Conservation (phyloP, 2,113 vertebrate species). For the Hylia prasina region DNA sequence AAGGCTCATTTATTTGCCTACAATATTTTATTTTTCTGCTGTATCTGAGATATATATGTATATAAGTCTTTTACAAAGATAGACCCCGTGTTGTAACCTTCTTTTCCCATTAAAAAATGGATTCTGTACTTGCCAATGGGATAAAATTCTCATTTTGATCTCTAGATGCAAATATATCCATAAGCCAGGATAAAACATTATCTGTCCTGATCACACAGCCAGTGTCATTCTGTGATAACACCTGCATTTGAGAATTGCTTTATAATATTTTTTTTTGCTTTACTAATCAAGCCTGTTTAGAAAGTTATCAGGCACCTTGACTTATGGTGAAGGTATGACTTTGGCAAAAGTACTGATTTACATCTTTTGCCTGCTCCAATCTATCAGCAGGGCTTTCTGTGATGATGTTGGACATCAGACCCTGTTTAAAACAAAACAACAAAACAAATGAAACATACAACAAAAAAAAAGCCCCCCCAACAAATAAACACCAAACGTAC, state of each 20-base stretch:
- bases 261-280: constrained; percentile 20
- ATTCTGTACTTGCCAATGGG: constrained; percentile 32
- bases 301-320: constrained; percentile 55
- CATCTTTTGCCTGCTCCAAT: not conserved
- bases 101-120: constrained; percentile 32
- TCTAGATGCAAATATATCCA: constrained; percentile 36
- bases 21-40: constrained; percentile 23
- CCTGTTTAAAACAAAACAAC: not conserved
- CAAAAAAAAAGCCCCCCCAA: not conserved
- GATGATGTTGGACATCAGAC: not conserved
- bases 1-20: not conserved
- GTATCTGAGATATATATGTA: not conserved
- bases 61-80: constrained; percentile 9
- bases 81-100: not conserved
- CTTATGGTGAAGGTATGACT: constrained; percentile 27
- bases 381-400: not conserved
- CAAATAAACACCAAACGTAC: not conserved
- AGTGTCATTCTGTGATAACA: constrained; percentile 28
- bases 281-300: constrained; percentile 44
- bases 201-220: constrained; percentile 24
- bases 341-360: not conserved
- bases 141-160: constrained; percentile 63
- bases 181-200: constrained; percentile 51
- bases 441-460: not conserved
- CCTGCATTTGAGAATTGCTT: constrained; percentile 13